Conservation (phyloP, 1,140 invertebrate genomes). For the Akabosia matsudoensis region DNA sequence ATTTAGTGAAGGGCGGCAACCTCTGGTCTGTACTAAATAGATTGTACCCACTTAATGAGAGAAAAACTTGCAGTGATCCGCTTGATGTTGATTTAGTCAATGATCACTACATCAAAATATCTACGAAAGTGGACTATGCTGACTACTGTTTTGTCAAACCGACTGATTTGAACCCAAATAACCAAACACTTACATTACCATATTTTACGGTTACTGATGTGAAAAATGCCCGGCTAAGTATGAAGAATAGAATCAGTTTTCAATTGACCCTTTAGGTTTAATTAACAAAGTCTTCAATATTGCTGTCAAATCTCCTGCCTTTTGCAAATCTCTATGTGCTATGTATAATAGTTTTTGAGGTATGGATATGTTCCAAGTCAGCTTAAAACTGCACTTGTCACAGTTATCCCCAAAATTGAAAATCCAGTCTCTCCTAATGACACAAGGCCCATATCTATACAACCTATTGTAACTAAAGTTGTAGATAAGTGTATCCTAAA, state of each 20-base stretch:
- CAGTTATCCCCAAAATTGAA: not conserved
- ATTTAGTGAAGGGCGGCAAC: no score
- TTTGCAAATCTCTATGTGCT: not conserved
- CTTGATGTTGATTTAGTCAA: not conserved
- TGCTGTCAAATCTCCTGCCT: not conserved
- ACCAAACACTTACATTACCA: not conserved
- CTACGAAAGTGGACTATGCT: not conserved
- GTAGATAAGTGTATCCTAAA: not conserved
- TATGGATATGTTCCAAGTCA: not conserved
- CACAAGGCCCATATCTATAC: conserved; percentile 7
- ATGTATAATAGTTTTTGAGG: not conserved
- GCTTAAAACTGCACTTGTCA: not conserved
- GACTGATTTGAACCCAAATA: not conserved
- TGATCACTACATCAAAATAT: not conserved
- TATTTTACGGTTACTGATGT: not conserved
- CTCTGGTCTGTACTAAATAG: no score
- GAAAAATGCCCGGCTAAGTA: not conserved
- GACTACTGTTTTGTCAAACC: not conserved
- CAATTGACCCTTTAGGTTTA: not conserved
- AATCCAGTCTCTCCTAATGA: not conserved
- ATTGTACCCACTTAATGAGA: no score
- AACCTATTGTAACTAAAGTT: conserved; percentile 2
- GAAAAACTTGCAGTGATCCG: no score
- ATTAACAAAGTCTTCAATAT: not conserved
- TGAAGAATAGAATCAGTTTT: not conserved